Evolutionary conservation across 1,140 invertebrate species (phyloP), one percentile per base, ranked within the genome.

Genomic region (Calephelis virginiensis): DNA sequence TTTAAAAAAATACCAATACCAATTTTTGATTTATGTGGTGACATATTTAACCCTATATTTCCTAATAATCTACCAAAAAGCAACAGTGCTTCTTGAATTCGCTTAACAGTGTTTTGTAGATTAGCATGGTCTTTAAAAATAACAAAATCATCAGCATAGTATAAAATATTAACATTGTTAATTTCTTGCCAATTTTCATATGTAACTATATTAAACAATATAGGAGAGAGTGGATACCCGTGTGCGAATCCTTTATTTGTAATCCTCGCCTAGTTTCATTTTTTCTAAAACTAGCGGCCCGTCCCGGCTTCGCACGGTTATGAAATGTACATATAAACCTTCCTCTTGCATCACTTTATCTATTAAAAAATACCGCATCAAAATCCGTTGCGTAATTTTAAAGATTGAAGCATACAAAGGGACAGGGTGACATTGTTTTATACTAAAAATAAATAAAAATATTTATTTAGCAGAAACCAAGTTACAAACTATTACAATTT

Each of bases 191-290:
- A 53, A 1, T 14, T 17, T 13, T 13, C 17, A 53, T 14, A 17
- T 17, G 49, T 53, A 53, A 8, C 49, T 14, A 53, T 53, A 53
- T 53, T 53, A 53, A 53, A 53, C 49, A 53, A 48, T 53, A 53
- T 14, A 7, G 49, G 49, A 53, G 49, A 53, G 10, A 53, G 49
- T n/a, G 49, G 49, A 53, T 53, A 13, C 9, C 49, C 49, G 9
- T 53, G 49, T 17, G 49, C 49, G 4, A 53, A n/a, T 8, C 48
- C 48, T 13, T 8, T 50, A 50, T 50, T 50, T 1, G 13, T n/a
- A 28, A 28, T 28, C 28, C 28, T 28, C 28, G 28, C 28, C 3
- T 4, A 28, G 28, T 28, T 28, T 28, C 0, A 28, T 28, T 28
- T 28, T 28, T 28, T 4, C 28, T 28, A 28, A 28, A 28, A 28